Percentiles rank a stretch among this genome's conserved stretches.
Conservation (phyloP, 1,140 invertebrate genomes). For the Drosophila orosa region DNA sequence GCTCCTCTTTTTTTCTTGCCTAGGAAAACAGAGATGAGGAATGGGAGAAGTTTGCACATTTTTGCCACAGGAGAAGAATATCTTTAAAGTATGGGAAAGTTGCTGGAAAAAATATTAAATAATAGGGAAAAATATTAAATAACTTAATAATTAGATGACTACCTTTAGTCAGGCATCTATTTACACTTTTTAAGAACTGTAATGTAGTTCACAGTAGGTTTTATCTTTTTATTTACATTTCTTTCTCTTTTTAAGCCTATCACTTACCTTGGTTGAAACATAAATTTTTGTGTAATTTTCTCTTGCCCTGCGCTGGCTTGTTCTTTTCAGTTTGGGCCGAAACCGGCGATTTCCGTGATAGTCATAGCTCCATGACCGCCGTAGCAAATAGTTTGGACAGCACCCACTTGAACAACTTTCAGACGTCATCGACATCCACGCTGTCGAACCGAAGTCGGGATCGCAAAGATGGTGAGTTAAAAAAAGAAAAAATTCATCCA, state of each 20-base stretch:
- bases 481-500: neutral
- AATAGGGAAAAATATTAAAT: neutral
- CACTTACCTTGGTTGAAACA: slow-evolving; percentile 70
- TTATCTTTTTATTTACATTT: neutral
- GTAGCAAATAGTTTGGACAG: slow-evolving; percentile 88
- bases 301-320: slow-evolving; percentile 84
- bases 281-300: slow-evolving; percentile 82
- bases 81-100: slow-evolving; percentile 36
- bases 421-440: slow-evolving; percentile 85
- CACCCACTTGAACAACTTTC: slow-evolving; percentile 86
- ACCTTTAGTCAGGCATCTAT: neutral
- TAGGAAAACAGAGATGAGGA: neutral
- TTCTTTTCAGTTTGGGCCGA: slow-evolving; percentile 92
- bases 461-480: slow-evolving; percentile 87
- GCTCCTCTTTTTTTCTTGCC: slow-evolving; percentile 12
- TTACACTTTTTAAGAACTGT: neutral
- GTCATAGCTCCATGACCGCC: slow-evolving; percentile 89
- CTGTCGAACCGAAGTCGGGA: slow-evolving; percentile 87
- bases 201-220: too few species aligned
- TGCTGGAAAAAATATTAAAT: neutral
- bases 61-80: neutral
- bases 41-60: slow-evolving; percentile 8
- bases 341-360: slow-evolving; percentile 92
- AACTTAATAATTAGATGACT: neutral
- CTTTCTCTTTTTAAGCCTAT: neutral